Base-by-base conservation (phyloP, 2,113 vertebrate species). In the Pelecanoides urinatrix region DNA sequence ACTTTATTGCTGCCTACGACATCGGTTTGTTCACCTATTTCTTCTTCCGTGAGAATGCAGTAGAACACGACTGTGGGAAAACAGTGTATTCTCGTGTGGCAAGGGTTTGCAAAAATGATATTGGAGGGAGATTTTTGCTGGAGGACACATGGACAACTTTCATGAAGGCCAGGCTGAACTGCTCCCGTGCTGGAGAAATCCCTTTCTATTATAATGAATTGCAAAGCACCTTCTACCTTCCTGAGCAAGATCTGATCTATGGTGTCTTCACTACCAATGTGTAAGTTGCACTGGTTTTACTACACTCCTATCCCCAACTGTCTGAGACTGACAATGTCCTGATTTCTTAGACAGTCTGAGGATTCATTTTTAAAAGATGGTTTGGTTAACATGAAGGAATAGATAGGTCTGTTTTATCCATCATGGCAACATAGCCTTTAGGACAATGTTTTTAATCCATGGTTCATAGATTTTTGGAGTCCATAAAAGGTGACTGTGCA, bases 91-190 rank as follows among this genome's bases (percentile, higher is more conserved):
- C 99, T 21, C 98, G 99, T 2, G 99, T 99, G 97, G 99, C 98
- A 27, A 98, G 99, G 1, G 99, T 99, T 90, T 99, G 99, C 93
- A 99, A 99, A 98, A 99, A 99, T 12, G 99, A 99, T 52, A 98
- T 99, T 1, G 99, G 99, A 12, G 99, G 99, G 11, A 98, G 98
- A 73, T 99, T 99, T 97, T 96, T 99, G 95, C 98, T 99, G 94
- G 99, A 99, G 95, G 99, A 99, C 97, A 99, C 99, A 0, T 99
- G 99, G 99, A 99, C 99, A 50, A 99, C 99, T 3, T 99, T 99
- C 95, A 99, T 98, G 98, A 99, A 99, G 94, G 99, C 99, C 55
- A 97, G 99, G 42, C 98, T 99, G 89, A 99, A 99, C 95, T 99
- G 99, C 96, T 99, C 99, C 36, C 99, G 98, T 62, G 98, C 99